These are phyloP conservation scores for Catocala nupta DNA, from an alignment of 2,888 invertebrate genomes.

Conservation along the genomic window DNA sequence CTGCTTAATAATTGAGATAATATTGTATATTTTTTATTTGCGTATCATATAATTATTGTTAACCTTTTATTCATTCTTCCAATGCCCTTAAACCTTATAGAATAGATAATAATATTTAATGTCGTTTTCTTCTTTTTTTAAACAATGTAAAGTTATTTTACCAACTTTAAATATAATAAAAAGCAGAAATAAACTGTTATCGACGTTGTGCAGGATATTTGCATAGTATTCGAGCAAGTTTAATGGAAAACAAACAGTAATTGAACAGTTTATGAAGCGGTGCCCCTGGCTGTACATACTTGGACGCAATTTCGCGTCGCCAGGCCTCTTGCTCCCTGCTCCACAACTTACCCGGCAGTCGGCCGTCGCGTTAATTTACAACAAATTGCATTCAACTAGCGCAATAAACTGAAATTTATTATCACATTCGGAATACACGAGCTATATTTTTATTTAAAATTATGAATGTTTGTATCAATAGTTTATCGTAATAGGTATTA, in stretches of 20 bases:
- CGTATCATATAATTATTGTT: too few relatives aligned
- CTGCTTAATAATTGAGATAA: too few relatives aligned
- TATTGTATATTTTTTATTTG: too few relatives aligned
- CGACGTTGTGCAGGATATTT: constrained; percentile 21
- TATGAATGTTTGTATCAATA: too few relatives aligned
- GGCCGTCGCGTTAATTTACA: constrained; percentile 42
- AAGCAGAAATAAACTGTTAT: too few relatives aligned
- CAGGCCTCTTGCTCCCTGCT: constrained; percentile 37
- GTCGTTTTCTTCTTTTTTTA: too few relatives aligned
- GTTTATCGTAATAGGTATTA: too few relatives aligned
- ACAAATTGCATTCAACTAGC: constrained; percentile 40
- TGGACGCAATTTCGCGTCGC: constrained; percentile 49
- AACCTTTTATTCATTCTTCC: too few relatives aligned
- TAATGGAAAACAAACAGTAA: constrained; percentile 63
- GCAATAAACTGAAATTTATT: constrained; percentile 39
- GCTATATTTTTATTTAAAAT: background rate
- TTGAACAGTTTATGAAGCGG: constrained; percentile 52
- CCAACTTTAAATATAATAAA: background rate
- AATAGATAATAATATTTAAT: too few relatives aligned
- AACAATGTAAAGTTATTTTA: background rate
- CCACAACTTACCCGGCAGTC: constrained; percentile 38
- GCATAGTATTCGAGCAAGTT: constrained; percentile 41
- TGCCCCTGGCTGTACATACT: constrained; percentile 46
- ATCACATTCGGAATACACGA: constrained; percentile 9
- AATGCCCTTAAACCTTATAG: too few relatives aligned